These are phyloP conservation scores for Morbakka virulenta DNA, from an alignment of 30 jellyfish, hydroid and myxozoan species.

Conservation along the genomic window DNA sequence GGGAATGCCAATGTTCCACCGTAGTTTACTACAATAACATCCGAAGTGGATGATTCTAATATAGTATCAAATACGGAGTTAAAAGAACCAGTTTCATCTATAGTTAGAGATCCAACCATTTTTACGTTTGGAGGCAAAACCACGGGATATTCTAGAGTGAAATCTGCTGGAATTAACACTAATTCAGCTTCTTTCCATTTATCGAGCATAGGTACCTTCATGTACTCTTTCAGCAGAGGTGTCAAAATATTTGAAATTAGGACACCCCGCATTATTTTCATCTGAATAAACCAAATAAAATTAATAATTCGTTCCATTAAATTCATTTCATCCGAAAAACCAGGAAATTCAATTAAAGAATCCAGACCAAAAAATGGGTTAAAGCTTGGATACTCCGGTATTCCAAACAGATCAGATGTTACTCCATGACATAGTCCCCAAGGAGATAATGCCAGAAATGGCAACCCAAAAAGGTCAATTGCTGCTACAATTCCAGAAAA, in stretches of 20 bases:
- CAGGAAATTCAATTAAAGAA: background rate
- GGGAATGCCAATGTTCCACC: constrained; percentile 28
- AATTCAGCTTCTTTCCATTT: background rate
- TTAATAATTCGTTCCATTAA: constrained; percentile 39
- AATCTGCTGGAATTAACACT: constrained; percentile 41
- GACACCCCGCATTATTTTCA: background rate
- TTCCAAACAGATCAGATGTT: background rate
- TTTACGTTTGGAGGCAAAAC: constrained; percentile 30
- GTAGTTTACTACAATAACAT: constrained; percentile 10
- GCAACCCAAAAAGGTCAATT: background rate
- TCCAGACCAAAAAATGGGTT: constrained; percentile 3
- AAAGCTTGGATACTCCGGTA: constrained; percentile 13
- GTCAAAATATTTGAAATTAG: background rate
- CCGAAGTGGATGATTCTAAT: background rate
- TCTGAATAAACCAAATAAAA: background rate
- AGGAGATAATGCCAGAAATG: constrained; percentile 19
- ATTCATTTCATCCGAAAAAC: constrained; percentile 5
- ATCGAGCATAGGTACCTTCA: background rate
- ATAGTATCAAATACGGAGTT: constrained; percentile 1
- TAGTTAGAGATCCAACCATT: constrained; percentile 51
- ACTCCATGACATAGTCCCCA: constrained; percentile 26
- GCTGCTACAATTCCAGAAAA: constrained; percentile 8
- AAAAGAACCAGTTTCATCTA: background rate
- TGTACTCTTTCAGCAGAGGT: background rate
- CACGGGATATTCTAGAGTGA: constrained; percentile 28